Evolutionary conservation across 2,113 vertebrate genomes (phyloP), one percentile per base, ranked within the genome.

Genomic region (Istiophorus platypterus): DNA sequence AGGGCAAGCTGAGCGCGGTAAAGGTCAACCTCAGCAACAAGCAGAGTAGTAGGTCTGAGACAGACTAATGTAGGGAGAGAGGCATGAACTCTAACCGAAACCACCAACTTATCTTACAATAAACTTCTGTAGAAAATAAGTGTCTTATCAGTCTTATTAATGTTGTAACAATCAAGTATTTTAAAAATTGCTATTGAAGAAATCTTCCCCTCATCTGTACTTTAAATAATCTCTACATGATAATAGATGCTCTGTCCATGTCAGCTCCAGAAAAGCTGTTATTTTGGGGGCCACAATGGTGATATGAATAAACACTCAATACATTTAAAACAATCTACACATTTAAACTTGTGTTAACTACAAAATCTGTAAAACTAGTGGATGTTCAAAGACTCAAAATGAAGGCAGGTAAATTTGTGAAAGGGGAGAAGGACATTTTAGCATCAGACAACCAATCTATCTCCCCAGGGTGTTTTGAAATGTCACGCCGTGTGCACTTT

Each of bases 401-500:
- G 47, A 73, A 75, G 49, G 14, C 61, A 71, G 73, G 57, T 66
- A 61, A 88, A 88, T 79, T 39, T 81, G 54, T 42, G 52, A 39
- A 56, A 71, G 66, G 84, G 64, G 64, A 72, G 52, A 68, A 75
- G 57, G 85, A 81, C 54, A 73, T 26, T 70, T 82, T 79, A 11
- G 76, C 64, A 62, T 80, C 61, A 68, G 66, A 79, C 57, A 72
- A 84, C 78, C 62, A 39, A 41, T 77, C 29, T 62, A 56, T 88
- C 87, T 91, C 91, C 82, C 79, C 41, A 4, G 88, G 84, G 87
- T 65, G 64, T 67, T 83, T 79, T 83, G 86, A 91, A 91, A 91
- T 91, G 91, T 94, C 93, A 92, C 92, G 88, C 84, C 85, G 63
- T 63, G 84, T 81, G 77, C 80, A 80, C 59, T 65, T 56, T 29